Percentiles rank a stretch among this genome's conserved stretches.
phyloP scores from a whole-genome alignment of 2,797 vertebrate genomes.

The Cygnus olor region DNA sequence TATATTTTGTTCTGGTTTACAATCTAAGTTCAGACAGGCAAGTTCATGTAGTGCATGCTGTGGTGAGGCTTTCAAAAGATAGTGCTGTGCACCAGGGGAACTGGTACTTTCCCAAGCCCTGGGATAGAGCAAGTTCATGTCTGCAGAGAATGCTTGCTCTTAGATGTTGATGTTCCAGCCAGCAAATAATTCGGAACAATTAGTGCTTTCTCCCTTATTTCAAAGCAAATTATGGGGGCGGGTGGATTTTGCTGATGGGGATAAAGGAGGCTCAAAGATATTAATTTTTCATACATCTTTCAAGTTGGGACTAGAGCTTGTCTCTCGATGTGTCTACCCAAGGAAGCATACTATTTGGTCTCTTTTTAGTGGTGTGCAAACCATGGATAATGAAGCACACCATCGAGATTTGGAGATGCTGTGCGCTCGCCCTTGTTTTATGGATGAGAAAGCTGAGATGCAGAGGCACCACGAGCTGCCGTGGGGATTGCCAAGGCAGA shows the following conservation, averaged over 20 bases:
- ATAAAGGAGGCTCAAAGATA: background rate
- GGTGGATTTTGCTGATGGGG: constrained; percentile 34
- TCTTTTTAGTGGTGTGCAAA: background rate
- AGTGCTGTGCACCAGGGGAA: background rate
- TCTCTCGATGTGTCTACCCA: background rate
- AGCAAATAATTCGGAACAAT: background rate
- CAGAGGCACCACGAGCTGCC: background rate
- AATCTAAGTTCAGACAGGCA: background rate
- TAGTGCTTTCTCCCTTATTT: constrained; percentile 16
- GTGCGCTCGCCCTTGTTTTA: accelerated
- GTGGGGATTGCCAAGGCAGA: background rate
- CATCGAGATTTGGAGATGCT: background rate
- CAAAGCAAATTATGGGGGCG: constrained; percentile 33
- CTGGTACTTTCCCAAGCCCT: constrained; percentile 28
- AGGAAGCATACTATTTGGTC: background rate
- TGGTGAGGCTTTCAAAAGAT: background rate
- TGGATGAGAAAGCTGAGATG: background rate
- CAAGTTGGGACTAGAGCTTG: constrained; percentile 20
- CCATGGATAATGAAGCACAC: background rate
- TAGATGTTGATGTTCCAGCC: background rate
- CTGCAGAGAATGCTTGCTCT: background rate
- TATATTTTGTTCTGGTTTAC: background rate
- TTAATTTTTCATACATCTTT: background rate
- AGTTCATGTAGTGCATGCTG: background rate
- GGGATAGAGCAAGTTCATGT: background rate